These are phyloP conservation scores for Hippocampus abdominalis DNA, from an alignment of 2,113 vertebrate genomes.

Conservation along the genomic window DNA sequence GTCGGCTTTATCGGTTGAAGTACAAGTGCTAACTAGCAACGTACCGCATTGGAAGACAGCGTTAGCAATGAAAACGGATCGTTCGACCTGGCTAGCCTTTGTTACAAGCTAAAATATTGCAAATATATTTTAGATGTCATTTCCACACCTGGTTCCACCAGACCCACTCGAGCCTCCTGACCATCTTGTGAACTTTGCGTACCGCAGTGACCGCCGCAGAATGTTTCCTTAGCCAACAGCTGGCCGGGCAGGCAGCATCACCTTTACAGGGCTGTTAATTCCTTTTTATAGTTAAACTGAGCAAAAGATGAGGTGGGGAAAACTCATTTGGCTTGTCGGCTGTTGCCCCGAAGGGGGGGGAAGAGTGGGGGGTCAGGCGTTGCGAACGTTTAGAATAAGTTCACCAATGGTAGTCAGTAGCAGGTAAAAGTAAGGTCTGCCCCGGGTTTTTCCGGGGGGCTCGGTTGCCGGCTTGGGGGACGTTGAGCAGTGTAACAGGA, in stretches of 20 bases:
- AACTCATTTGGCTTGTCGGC: constrained; percentile 41
- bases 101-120: not conserved
- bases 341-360: constrained; percentile 8
- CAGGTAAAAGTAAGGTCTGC: not conserved
- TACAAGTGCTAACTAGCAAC: no score
- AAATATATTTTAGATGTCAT: not conserved
- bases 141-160: not conserved
- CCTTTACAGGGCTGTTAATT: constrained; percentile 72
- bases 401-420: constrained; percentile 8
- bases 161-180: constrained; percentile 52
- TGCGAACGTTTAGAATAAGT: constrained; percentile 22
- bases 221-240: constrained; percentile 45
- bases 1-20: no score
- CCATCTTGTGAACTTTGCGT: constrained; percentile 59
- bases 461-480: not conserved
- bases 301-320: constrained; percentile 54
- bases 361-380: not conserved
- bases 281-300: constrained; percentile 60
- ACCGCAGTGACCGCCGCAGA: constrained; percentile 50
- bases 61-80: no score
- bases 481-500: constrained; percentile 28
- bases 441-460: not conserved
- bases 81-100: no score
- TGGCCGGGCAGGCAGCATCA: constrained; percentile 59
- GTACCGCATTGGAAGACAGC: no score